A percentile compares a stretch with the other conserved stretches of the same genome.
These are phyloP conservation scores for Thunnus thynnus DNA, from an alignment of 2,113 vertebrate genomes.

Conservation along the genomic window DNA sequence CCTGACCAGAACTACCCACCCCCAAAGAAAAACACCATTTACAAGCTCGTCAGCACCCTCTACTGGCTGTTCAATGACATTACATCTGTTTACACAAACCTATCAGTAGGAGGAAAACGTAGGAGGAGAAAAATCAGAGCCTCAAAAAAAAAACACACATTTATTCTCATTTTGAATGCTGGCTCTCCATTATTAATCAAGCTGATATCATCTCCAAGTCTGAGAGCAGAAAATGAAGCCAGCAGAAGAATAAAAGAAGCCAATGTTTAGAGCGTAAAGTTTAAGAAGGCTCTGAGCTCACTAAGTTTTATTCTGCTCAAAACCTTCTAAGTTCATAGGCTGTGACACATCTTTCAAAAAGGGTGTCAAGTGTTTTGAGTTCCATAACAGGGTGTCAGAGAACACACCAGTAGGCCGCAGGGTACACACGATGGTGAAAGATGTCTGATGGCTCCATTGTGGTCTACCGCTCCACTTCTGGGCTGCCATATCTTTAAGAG, in stretches of 20 bases:
- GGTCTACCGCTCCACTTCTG: background rate
- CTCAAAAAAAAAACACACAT: background rate
- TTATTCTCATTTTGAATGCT: background rate
- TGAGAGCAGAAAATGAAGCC: background rate
- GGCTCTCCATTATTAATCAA: no score
- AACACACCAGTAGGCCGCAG: no score
- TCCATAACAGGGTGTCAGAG: background rate
- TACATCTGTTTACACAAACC: background rate
- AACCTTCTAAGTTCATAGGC: background rate
- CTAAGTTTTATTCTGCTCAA: background rate
- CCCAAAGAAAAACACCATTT: background rate
- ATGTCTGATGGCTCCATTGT: background rate
- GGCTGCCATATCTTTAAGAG: no score
- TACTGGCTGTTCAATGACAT: slow-evolving; percentile 13
- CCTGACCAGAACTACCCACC: background rate
- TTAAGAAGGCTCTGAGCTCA: background rate
- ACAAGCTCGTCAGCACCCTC: slow-evolving; percentile 24
- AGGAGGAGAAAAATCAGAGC: background rate
- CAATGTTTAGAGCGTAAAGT: background rate
- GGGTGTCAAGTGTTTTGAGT: background rate
- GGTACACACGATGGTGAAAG: background rate
- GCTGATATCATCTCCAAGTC: no score
- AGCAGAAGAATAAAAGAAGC: background rate
- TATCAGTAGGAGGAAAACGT: background rate
- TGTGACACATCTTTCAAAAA: background rate